phyloP scores from a whole-genome alignment of 2,888 invertebrate genomes.

The Heliconius sara region DNA sequence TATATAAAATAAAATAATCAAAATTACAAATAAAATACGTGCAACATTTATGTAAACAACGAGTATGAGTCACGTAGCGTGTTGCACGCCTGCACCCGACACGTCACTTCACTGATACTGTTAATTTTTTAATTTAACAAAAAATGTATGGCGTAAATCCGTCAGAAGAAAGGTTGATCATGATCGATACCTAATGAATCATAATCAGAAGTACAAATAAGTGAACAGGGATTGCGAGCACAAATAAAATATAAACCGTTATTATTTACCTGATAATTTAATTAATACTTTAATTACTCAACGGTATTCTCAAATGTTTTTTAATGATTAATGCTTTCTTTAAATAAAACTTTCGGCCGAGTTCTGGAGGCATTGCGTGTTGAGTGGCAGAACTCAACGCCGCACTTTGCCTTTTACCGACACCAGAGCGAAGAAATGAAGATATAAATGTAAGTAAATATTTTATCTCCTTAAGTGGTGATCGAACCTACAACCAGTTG shows the following conservation, averaged over 20 bases:
- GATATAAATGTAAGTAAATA: too few relatives aligned
- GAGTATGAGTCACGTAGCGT: slow-evolving; percentile 41
- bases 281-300: slow-evolving; percentile 17
- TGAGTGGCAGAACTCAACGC: too few relatives aligned
- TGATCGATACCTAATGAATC: slow-evolving; percentile 43
- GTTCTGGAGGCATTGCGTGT: too few relatives aligned
- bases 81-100: slow-evolving; percentile 34
- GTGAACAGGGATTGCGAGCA: slow-evolving; percentile 12
- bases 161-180: slow-evolving; percentile 34
- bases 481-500: too few relatives aligned
- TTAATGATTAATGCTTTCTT: neutral
- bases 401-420: too few relatives aligned
- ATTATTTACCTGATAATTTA: slow-evolving; percentile 21
- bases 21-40: neutral
- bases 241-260: slow-evolving; percentile 20
- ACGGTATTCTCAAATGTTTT: slow-evolving; percentile 16
- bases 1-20: neutral
- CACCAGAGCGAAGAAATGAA: too few relatives aligned
- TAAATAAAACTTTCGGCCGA: too few relatives aligned
- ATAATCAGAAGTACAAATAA: slow-evolving; percentile 30
- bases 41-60: slow-evolving; percentile 25
- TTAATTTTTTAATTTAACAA: slow-evolving; percentile 46
- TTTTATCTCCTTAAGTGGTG: too few relatives aligned
- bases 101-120: slow-evolving; percentile 38
- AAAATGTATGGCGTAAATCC: slow-evolving; percentile 42